phyloP scores from a whole-genome alignment of 2,113 vertebrate genomes.

The Apaloderma vittatum region DNA sequence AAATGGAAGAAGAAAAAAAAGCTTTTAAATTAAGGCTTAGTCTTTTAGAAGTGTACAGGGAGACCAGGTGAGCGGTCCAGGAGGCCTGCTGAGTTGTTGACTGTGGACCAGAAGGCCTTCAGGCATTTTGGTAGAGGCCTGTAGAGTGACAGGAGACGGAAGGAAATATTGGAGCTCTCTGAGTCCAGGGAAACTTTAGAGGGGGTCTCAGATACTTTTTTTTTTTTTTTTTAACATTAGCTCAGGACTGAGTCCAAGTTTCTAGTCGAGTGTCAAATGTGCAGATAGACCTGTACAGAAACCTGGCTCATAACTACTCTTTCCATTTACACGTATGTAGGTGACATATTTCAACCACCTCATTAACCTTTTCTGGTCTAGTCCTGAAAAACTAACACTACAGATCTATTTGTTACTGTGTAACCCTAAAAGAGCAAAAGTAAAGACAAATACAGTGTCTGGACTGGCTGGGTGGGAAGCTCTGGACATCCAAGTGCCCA shows the following conservation, averaged over 20 bases:
- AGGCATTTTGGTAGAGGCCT: background rate
- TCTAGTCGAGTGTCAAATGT: background rate
- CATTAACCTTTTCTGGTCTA: background rate
- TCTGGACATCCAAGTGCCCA: background rate
- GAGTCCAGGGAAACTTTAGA: background rate
- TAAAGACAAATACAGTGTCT: background rate
- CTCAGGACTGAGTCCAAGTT: background rate
- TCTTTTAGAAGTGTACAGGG: background rate
- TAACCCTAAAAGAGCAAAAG: background rate
- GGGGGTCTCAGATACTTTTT: background rate
- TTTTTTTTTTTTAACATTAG: background rate
- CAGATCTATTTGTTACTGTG: accelerated
- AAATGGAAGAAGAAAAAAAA: background rate
- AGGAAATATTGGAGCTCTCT: background rate
- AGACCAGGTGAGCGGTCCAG: conserved; percentile 20
- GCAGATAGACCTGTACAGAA: background rate
- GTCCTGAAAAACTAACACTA: background rate
- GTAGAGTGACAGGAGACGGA: background rate
- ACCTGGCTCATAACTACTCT: background rate
- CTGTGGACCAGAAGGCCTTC: background rate
- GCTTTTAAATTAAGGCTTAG: background rate
- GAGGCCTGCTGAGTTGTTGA: background rate
- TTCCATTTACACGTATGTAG: background rate
- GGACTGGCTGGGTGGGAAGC: background rate
- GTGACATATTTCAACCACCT: background rate